Base-by-base conservation (phyloP, 1,140 invertebrate species). In the Formica selysi region DNA sequence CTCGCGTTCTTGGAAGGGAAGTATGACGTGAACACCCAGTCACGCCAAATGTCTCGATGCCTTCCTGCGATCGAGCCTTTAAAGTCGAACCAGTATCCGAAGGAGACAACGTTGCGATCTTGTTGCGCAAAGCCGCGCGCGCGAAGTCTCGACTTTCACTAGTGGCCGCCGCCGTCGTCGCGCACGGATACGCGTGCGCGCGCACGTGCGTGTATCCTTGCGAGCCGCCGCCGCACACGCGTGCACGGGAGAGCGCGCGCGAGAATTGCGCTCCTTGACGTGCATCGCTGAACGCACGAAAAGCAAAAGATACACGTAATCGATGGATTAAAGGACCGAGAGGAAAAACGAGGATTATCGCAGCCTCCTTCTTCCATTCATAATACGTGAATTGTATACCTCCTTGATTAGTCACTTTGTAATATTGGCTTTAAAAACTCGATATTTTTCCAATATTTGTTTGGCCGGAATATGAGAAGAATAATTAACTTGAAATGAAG, bases 131-230 rank as follows among this genome's bases (percentile, higher is more conserved):
- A 22, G 22, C 22, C 22, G 22, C 22, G 22, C 22, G 22, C 22
- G 22, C 22, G 22, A 22, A 57, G 59, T 74, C 91, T 90, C 79
- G 90, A 94, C 94, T 94, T 94, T 94, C 94, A 94, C 94, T 94
- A 94, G 93, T 94, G 86, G 80, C 38, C 86, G 76, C 78, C 59
- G 62, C n/a, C 54, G 54, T 86, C 64, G 51, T 73, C 87, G 78
- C 57, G 78, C 54, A 44, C 65, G 61, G 36, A 32, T 54, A 57
- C 51, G 51, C 87, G 54, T 62, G 83, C 59, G 67, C 19, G 74
- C 80, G 59, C 13, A 59, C 41, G 71, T 22, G 54, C 36, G 26
- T 16, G 13, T 22, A 11, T 51, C 38, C 51, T 86, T 93, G 86
- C 70, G 32, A 85, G 71, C 81, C 57, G 62, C n/a, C 57, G 57